phyloP scores from a whole-genome alignment of 2,888 invertebrate genomes.

The Tetragonula carbonaria region DNA sequence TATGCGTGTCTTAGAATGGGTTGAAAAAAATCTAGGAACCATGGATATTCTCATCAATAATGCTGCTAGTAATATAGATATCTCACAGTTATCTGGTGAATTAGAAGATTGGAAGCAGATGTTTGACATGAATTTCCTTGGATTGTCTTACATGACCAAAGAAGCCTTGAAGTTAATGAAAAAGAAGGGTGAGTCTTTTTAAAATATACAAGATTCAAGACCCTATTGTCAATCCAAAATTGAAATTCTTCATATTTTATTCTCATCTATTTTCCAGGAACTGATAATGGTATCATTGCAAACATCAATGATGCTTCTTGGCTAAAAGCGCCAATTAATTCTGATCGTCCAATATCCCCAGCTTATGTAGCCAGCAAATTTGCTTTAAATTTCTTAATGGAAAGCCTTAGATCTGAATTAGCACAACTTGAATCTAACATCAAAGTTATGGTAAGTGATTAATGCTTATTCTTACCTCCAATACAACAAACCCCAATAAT shows the following conservation, averaged over 20 bases:
- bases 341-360: constrained; percentile 62
- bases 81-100: constrained; percentile 62
- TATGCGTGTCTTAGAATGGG: constrained; percentile 84
- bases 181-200: constrained; percentile 62
- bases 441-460: constrained; percentile 76
- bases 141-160: constrained; percentile 64
- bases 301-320: constrained; percentile 71
- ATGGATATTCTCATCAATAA: constrained; percentile 87
- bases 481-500: not conserved
- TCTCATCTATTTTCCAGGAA: constrained; percentile 42
- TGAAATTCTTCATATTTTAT: not conserved
- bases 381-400: constrained; percentile 83
- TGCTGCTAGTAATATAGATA: constrained; percentile 83
- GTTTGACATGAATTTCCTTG: constrained; percentile 69
- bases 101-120: constrained; percentile 68
- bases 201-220: not conserved
- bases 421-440: constrained; percentile 78
- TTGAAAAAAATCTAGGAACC: constrained; percentile 84
- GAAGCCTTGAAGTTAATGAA: constrained; percentile 69
- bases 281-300: constrained; percentile 64
- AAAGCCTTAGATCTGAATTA: constrained; percentile 84
- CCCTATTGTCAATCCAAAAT: not conserved
- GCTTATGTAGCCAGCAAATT: constrained; percentile 84
- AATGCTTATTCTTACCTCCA: not conserved
- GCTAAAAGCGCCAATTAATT: constrained; percentile 37